phyloP scores from a whole-genome alignment of 2,113 vertebrate genomes.

The Cololabis saira region DNA sequence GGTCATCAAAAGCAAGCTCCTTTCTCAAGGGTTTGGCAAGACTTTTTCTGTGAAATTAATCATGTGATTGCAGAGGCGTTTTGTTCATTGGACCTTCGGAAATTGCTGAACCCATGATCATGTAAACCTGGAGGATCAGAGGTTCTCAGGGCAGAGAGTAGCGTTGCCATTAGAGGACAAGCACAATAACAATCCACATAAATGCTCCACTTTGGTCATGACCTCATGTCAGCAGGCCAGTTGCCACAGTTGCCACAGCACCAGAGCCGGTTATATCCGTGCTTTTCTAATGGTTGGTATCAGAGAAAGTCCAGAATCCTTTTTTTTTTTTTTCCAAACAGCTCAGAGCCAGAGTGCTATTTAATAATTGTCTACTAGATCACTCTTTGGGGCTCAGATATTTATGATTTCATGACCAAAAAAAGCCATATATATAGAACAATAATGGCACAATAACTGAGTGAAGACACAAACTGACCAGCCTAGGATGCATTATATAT shows the following conservation, averaged over 20 bases:
- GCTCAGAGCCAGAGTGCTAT: conserved; percentile 34
- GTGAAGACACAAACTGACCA: conserved; percentile 30
- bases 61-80: background rate
- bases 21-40: background rate
- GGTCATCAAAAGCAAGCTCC: background rate
- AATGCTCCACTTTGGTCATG: background rate
- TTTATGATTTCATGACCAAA: conserved; percentile 21
- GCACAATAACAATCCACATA: background rate
- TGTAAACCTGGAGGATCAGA: background rate
- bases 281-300: conserved; percentile 19
- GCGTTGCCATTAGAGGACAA: background rate
- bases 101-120: background rate
- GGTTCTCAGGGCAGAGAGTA: background rate
- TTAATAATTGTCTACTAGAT: conserved; percentile 24
- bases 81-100: background rate
- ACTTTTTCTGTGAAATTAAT: background rate
- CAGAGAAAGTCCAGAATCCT: conserved; percentile 37
- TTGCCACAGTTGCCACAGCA: background rate
- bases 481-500: conserved; percentile 59
- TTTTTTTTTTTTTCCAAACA: conserved; percentile 6
- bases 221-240: background rate
- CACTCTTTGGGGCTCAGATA: conserved; percentile 23
- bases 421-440: conserved; percentile 20
- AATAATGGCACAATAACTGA: conserved; percentile 49
- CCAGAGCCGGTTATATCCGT: background rate